Percentiles rank a stretch among this genome's conserved stretches.
phyloP scores from a whole-genome alignment of 2,797 vertebrate genomes.

The Gorsachius magnificus region DNA sequence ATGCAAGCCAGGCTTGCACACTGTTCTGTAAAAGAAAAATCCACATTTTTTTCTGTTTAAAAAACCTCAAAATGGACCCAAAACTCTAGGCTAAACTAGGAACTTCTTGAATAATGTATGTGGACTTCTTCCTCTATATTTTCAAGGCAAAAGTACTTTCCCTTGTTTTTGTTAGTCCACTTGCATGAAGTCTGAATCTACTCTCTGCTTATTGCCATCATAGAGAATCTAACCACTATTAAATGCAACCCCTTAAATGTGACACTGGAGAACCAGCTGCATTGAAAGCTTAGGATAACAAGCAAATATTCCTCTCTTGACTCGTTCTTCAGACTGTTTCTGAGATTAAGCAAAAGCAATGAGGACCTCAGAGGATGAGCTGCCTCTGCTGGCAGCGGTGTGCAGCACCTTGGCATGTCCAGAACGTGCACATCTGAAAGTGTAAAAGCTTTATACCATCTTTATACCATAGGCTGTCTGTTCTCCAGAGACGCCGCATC shows the following conservation, averaged over 20 bases:
- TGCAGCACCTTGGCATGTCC: accelerated
- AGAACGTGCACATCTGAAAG: neutral
- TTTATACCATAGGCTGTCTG: neutral
- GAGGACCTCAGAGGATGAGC: neutral
- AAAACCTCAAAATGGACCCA: neutral
- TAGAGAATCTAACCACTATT: neutral
- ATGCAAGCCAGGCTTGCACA: neutral
- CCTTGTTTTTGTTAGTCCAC: neutral
- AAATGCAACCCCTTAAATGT: neutral
- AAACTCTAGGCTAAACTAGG: neutral
- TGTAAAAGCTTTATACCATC: neutral
- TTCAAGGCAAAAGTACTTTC: neutral
- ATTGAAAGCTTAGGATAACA: neutral
- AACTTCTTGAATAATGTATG: neutral
- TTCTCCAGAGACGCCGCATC: neutral
- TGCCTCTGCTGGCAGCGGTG: neutral
- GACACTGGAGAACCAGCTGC: neutral
- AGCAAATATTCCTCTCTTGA: neutral
- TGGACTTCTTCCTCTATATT: neutral
- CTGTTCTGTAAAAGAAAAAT: neutral
- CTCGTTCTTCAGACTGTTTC: neutral
- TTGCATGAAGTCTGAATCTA: neutral
- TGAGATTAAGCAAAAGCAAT: neutral
- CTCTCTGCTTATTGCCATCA: neutral
- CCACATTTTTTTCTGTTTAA: neutral